Conservation (phyloP, 2,888 invertebrate species). For the Cartodere bifasciata region DNA sequence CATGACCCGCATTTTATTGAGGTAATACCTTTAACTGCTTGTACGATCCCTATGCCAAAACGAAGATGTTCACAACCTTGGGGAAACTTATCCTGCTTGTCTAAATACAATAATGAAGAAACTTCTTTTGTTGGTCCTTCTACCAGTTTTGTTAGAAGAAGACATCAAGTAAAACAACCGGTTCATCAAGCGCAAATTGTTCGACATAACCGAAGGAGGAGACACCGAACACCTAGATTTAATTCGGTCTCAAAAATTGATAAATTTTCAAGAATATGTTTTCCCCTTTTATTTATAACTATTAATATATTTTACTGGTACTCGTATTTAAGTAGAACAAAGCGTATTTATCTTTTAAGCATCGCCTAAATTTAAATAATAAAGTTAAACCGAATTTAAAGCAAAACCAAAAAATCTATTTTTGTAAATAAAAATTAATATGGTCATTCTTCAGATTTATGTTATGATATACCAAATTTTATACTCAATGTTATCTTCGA, state of each 20-base stretch:
- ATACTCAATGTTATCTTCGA: too few relatives aligned
- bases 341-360: too few relatives aligned
- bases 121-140: background rate
- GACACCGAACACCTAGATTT: slow-evolving; percentile 46
- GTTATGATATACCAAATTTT: too few relatives aligned
- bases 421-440: too few relatives aligned
- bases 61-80: slow-evolving; percentile 32
- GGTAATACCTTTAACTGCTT: slow-evolving; percentile 51
- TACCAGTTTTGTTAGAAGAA: background rate
- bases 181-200: slow-evolving; percentile 20
- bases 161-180: slow-evolving; percentile 17
- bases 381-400: too few relatives aligned
- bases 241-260: slow-evolving; percentile 76
- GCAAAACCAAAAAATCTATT: too few relatives aligned
- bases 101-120: slow-evolving; percentile 18
- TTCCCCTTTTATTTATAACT: slow-evolving; percentile 60
- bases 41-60: slow-evolving; percentile 38
- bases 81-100: slow-evolving; percentile 29
- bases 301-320: slow-evolving; percentile 74
- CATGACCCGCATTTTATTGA: slow-evolving; percentile 36
- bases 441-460: too few relatives aligned
- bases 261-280: slow-evolving; percentile 58
- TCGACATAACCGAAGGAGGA: slow-evolving; percentile 22
- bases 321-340: slow-evolving; percentile 53
- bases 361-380: too few relatives aligned